Base-by-base conservation (phyloP, 2,113 vertebrate genomes). In the Oplegnathus fasciatus region DNA sequence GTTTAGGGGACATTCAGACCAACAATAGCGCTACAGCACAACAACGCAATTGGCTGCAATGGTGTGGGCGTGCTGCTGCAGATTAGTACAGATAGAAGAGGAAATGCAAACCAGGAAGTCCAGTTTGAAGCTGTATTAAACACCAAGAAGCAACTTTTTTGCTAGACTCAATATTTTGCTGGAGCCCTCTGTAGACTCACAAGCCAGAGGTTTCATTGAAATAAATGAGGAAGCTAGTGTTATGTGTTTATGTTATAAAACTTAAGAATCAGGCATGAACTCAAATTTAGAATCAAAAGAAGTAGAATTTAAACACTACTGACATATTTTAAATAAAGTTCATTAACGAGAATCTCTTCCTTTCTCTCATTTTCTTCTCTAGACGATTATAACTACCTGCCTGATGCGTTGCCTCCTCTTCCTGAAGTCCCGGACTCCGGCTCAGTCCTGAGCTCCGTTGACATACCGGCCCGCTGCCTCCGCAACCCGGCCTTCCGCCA, bases 311-410 rank as follows among this genome's bases (percentile, higher is more conserved):
- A 3, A 78, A 54, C 34, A 34, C 55, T 61, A 24, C 32, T 64
- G 15, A 52, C 44, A 32, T 32, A n/a, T 77, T 40, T 77, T 0
- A 72, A 26, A 66, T 55, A 1, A 62, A 54, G 14, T 24, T 13
- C 6, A 40, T 46, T 55, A 71, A 82, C 32, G 0, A 28, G 3
- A 69, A 62, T 77, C 20, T 70, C 26, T 67, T 75, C 67, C 40
- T 75, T 55, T 68, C 2, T 75, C 40, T 83, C 4, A 1, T 79
- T 68, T 75, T 52, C 18, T 34, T 68, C 54, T 82, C 54, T 34
- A 99, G 98, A 98, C 95, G 97, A 96, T 78, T 97, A 95, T 89
- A 94, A 81, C 89, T 95, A 96, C 88, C 94, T 89, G 85, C 94
- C 94, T 74, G 95, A 97, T 92, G 96, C 75, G 58, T 90, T 96